These are phyloP conservation scores for Beroe forskalii DNA, from an alignment of 37 sponge, comb jelly and placozoan genomes.

Conservation along the genomic window DNA sequence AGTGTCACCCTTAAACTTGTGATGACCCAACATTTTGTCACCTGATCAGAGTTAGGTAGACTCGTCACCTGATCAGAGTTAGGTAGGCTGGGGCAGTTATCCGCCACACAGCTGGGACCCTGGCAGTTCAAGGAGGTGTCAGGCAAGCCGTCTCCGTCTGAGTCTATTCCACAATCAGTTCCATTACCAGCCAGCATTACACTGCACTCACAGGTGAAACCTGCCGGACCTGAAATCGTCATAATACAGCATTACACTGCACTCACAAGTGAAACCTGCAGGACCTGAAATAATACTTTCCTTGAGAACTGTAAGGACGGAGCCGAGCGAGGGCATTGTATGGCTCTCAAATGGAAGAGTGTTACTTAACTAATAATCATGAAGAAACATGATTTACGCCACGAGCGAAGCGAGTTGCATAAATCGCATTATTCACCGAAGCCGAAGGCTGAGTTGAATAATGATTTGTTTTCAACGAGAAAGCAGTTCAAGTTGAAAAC, in stretches of 20 bases:
- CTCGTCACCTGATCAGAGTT: constrained; percentile 45
- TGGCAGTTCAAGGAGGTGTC: constrained; percentile 7
- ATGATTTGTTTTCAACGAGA: no score
- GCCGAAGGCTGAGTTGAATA: no score
- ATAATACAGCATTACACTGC: not conserved
- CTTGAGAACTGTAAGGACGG: no score
- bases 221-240: constrained; percentile 59
- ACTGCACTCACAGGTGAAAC: constrained; percentile 21
- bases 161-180: constrained; percentile 36
- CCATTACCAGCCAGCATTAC: constrained; percentile 28
- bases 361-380: no score
- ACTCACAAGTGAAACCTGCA: constrained; percentile 33
- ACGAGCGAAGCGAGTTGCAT: no score
- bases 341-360: no score
- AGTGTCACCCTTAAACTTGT: not conserved
- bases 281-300: no score
- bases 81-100: constrained; percentile 4
- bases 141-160: constrained; percentile 37
- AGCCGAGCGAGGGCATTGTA: no score
- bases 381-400: no score
- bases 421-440: no score
- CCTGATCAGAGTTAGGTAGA: constrained; percentile 57
- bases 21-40: not conserved
- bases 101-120: constrained; percentile 48
- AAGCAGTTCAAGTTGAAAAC: no score